Evolutionary conservation across 2,113 vertebrate genomes (phyloP).

Genomic region (Dryoscopus gambensis): DNA sequence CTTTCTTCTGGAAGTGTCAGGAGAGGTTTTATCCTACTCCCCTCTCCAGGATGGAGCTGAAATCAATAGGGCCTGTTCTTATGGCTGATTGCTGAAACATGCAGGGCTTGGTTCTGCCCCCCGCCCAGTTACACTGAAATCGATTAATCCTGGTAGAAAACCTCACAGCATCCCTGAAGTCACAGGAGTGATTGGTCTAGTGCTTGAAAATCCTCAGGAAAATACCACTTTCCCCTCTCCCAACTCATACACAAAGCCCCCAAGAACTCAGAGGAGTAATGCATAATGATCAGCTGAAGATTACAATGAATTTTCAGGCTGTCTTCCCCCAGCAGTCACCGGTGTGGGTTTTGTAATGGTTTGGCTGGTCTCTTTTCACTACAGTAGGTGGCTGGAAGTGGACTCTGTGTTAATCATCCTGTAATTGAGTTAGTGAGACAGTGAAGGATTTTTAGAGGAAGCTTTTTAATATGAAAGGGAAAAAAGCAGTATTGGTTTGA

Average conservation of each 20-base stretch:
- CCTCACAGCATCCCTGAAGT: background rate
- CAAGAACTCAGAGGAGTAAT: background rate
- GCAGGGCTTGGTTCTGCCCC: background rate
- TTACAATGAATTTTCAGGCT: background rate
- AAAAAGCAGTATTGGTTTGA: background rate
- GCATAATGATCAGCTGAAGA: background rate
- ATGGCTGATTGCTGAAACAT: background rate
- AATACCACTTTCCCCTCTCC: background rate
- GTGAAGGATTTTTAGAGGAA: background rate
- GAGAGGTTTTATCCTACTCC: slow-evolving; percentile 18
- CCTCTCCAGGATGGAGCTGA: background rate
- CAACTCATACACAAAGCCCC: background rate
- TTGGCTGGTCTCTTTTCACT: background rate
- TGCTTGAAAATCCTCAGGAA: background rate
- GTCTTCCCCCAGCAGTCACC: background rate
- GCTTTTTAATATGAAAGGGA: background rate
- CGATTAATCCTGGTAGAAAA: background rate
- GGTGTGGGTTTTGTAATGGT: background rate
- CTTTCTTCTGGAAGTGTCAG: background rate
- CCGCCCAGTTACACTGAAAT: background rate
- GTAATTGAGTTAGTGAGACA: background rate
- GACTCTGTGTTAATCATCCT: background rate
- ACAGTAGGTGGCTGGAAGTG: background rate
- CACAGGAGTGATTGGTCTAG: background rate
- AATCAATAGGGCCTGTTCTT: background rate